Conservation (phyloP, 2,113 vertebrate species). For the Proteles cristata region DNA sequence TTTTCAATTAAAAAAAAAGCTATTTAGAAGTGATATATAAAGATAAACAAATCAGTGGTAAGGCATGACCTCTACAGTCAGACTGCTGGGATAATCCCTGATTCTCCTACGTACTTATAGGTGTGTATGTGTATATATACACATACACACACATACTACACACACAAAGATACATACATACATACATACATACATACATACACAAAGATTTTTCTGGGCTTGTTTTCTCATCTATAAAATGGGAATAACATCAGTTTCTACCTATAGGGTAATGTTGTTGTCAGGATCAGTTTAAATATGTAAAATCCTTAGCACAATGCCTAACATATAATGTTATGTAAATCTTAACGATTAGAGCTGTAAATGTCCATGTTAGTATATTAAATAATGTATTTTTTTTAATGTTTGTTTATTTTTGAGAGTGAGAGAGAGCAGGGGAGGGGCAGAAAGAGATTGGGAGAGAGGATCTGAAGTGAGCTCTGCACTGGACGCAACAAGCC, state of each 20-base stretch:
- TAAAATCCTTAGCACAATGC: not conserved
- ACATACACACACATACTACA: too few relatives aligned
- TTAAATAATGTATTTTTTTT: not conserved
- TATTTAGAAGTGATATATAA: not conserved
- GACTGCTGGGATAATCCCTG: not conserved
- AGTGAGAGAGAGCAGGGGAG: too few relatives aligned
- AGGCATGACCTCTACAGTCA: not conserved
- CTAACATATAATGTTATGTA: not conserved
- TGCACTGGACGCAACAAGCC: too few relatives aligned
- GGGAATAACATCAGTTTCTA: not conserved
- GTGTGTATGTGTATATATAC: not conserved
- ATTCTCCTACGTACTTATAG: not conserved
- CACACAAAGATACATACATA: too few relatives aligned
- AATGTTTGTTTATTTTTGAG: too few relatives aligned
- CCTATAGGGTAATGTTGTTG: not conserved
- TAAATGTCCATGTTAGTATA: not conserved
- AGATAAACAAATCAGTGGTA: not conserved
- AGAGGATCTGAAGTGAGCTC: too few relatives aligned
- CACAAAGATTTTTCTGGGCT: not conserved
- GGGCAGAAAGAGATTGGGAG: too few relatives aligned
- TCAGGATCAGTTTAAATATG: not conserved
- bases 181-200: too few relatives aligned
- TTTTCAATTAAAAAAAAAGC: not conserved
- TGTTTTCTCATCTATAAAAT: not conserved
- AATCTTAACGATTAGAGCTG: not conserved